Conservation (phyloP, 2,113 vertebrate species). For the Petaurus breviceps region DNA sequence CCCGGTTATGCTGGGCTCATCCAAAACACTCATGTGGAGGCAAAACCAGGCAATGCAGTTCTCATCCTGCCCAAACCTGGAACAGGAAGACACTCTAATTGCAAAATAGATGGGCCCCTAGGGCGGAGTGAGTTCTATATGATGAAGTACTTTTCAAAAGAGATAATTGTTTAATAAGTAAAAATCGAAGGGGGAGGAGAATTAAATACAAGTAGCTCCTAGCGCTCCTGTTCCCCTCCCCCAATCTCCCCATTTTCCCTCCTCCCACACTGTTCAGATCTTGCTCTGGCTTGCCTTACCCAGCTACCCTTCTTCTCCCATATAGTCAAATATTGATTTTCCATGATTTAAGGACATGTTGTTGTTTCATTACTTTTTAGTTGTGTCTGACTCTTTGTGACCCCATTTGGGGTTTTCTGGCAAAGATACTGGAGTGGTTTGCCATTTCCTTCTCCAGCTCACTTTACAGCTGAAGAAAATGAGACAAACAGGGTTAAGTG, state of each 20-base stretch:
- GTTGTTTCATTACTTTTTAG: neutral
- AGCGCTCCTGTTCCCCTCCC: neutral
- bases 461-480: neutral
- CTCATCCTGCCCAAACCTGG: conserved; percentile 25
- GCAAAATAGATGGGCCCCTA: conserved; percentile 65
- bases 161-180: conserved; percentile 80
- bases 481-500: neutral
- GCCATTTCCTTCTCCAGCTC: neutral
- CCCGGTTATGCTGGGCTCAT: conserved; percentile 1
- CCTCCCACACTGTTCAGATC: neutral
- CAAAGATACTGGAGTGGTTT: neutral
- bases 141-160: conserved; percentile 76
- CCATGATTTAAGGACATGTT: neutral
- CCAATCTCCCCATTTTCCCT: conserved; percentile 10
- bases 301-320: neutral
- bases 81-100: conserved; percentile 46
- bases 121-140: conserved; percentile 68
- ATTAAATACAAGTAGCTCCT: conserved; percentile 53
- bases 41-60: conserved; percentile 5
- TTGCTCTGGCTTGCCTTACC: neutral
- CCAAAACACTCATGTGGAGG: conserved; percentile 2
- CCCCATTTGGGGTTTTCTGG: neutral
- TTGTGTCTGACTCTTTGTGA: neutral
- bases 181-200: conserved; percentile 56
- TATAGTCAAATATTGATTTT: neutral